A percentile compares a stretch with the other conserved stretches of the same genome.
These are phyloP conservation scores for Micromesistius poutassou DNA, from an alignment of 2,797 vertebrate genomes.

Conservation along the genomic window DNA sequence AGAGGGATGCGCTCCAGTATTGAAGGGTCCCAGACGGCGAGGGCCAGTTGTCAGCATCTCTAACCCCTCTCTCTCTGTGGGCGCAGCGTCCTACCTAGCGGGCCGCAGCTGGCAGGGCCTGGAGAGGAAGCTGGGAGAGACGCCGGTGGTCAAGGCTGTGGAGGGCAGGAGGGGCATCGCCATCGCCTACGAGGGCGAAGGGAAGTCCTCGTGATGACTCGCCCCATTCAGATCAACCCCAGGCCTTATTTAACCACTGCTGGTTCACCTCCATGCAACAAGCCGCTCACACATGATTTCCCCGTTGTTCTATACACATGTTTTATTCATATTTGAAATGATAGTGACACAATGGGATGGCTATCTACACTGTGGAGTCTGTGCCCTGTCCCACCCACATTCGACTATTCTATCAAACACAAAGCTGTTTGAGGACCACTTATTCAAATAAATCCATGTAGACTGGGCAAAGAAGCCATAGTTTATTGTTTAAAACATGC, in stretches of 20 bases:
- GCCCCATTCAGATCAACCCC: background rate
- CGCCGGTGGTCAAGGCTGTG: conserved; percentile 78
- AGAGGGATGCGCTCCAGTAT: too few species aligned
- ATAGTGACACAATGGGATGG: background rate
- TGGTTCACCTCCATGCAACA: background rate
- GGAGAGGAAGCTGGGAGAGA: conserved; percentile 86
- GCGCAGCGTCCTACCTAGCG: conserved; percentile 83
- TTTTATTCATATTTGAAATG: background rate
- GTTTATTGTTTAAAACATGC: conserved; percentile 1
- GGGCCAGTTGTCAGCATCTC: background rate
- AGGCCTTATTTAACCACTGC: conserved; percentile 17
- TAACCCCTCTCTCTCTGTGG: background rate
- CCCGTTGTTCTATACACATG: background rate
- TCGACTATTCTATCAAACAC: background rate
- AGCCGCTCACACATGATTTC: background rate
- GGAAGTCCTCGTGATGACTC: conserved; percentile 22
- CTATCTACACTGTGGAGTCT: background rate
- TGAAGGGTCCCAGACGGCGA: too few species aligned
- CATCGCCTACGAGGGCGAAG: conserved; percentile 90
- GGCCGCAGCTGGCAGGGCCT: conserved; percentile 88
- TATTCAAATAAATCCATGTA: background rate
- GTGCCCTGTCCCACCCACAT: background rate
- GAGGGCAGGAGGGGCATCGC: conserved; percentile 89
- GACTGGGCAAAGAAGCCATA: background rate
- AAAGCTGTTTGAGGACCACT: background rate